Conservation (phyloP, 2,888 invertebrate species). For the Tryphoninae sp. region DNA sequence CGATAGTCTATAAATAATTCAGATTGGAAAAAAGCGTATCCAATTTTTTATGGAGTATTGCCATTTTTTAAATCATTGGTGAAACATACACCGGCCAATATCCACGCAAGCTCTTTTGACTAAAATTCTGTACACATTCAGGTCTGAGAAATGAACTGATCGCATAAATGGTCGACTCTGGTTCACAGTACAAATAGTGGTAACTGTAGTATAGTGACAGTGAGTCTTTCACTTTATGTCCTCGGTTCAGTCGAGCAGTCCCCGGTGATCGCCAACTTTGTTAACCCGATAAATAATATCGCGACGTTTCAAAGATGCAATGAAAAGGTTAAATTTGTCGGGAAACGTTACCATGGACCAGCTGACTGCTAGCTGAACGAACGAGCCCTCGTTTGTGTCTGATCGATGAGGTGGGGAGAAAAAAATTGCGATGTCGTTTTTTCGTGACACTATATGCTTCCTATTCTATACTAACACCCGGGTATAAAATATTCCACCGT, state of each 20-base stretch:
- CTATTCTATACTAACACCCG: constrained; percentile 4
- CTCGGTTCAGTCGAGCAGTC: constrained; percentile 14
- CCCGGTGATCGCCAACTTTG: constrained; percentile 51
- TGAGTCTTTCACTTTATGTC: constrained; percentile 12
- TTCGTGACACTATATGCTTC: constrained; percentile 13
- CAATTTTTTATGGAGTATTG: background rate
- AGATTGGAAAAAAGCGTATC: background rate
- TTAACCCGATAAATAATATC: constrained; percentile 59
- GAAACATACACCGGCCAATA: background rate
- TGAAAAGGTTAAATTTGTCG: constrained; percentile 56
- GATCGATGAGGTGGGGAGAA: constrained; percentile 40
- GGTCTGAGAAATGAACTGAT: constrained; percentile 24
- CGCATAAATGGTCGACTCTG: constrained; percentile 15
- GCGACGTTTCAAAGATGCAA: constrained; percentile 51
- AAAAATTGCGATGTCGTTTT: background rate
- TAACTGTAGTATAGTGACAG: too few relatives aligned
- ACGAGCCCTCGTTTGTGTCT: constrained; percentile 23
- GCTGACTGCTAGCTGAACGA: constrained; percentile 24
- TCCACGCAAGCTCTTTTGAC: constrained; percentile 1
- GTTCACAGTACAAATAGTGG: background rate
- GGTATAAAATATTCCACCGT: background rate
- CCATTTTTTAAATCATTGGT: background rate
- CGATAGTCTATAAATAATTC: background rate
- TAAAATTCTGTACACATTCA: background rate
- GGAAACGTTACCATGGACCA: constrained; percentile 12